phyloP scores from a whole-genome alignment of 2,113 vertebrate genomes.

The Oreochromis niloticus region DNA sequence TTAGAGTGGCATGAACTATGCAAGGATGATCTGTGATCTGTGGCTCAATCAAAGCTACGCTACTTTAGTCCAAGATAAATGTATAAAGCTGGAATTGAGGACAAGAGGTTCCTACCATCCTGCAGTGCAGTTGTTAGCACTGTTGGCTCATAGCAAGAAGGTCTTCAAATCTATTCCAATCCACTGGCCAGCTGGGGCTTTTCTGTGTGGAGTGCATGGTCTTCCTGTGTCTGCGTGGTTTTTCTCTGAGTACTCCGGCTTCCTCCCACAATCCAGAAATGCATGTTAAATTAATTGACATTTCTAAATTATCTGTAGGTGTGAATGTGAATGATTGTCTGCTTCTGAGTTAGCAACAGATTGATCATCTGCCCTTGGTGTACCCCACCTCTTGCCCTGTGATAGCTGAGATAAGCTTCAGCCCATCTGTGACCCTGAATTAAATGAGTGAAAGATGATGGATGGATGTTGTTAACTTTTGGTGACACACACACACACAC shows the following conservation, averaged over 20 bases:
- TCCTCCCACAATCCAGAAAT: background rate
- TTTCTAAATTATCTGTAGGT: background rate
- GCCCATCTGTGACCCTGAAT: background rate
- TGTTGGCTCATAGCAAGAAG: background rate
- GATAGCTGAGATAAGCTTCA: background rate
- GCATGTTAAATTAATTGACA: background rate
- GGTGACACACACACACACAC: too few relatives aligned
- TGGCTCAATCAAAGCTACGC: background rate
- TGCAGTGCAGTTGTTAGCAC: background rate
- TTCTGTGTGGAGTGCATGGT: background rate
- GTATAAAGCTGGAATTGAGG: background rate
- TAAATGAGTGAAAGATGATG: background rate
- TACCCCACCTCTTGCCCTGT: background rate
- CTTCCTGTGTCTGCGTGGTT: background rate
- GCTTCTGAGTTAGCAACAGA: background rate
- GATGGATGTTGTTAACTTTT: background rate
- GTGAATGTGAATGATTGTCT: background rate
- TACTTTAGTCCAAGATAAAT: background rate
- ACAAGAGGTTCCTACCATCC: background rate
- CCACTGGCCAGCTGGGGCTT: background rate
- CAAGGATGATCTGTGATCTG: background rate
- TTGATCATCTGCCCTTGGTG: background rate
- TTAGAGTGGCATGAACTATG: background rate
- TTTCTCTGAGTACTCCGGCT: background rate
- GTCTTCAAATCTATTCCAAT: background rate